Percentiles rank a stretch among this genome's conserved stretches.
Conservation (phyloP, 2,113 vertebrate species). For the Balaenoptera acutorostrata region DNA sequence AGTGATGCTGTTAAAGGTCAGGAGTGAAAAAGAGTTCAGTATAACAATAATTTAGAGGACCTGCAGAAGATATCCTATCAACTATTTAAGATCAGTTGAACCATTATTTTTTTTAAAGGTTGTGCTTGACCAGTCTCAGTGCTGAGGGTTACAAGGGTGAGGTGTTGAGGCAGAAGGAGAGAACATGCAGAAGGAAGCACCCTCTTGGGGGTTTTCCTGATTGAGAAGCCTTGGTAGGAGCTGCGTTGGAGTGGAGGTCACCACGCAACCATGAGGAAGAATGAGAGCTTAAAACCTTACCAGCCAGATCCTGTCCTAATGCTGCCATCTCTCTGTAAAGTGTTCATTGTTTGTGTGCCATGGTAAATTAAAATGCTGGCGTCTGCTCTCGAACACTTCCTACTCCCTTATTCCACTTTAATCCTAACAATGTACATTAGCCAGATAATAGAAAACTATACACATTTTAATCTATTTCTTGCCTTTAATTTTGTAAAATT, state of each 20-base stretch:
- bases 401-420: background rate
- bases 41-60: slow-evolving; percentile 68
- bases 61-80: slow-evolving; percentile 54
- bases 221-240: background rate
- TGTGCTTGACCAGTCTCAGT: slow-evolving; percentile 35
- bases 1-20: slow-evolving; percentile 67
- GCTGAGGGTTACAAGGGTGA: background rate
- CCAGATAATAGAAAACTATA: background rate
- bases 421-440: background rate
- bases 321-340: background rate
- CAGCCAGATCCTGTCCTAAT: background rate
- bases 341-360: background rate
- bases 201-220: background rate
- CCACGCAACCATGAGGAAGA: background rate
- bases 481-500: slow-evolving; percentile 27
- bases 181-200: fast-evolving
- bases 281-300: background rate
- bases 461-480: background rate
- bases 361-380: background rate
- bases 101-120: slow-evolving; percentile 46
- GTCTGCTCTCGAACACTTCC: background rate
- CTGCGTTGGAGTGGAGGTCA: fast-evolving
- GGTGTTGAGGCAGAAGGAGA: background rate
- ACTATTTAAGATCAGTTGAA: slow-evolving; percentile 66
- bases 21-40: slow-evolving; percentile 70